These are phyloP conservation scores for Dendrolimus punctatus DNA, from an alignment of 1,140 invertebrate species.

Conservation along the genomic window DNA sequence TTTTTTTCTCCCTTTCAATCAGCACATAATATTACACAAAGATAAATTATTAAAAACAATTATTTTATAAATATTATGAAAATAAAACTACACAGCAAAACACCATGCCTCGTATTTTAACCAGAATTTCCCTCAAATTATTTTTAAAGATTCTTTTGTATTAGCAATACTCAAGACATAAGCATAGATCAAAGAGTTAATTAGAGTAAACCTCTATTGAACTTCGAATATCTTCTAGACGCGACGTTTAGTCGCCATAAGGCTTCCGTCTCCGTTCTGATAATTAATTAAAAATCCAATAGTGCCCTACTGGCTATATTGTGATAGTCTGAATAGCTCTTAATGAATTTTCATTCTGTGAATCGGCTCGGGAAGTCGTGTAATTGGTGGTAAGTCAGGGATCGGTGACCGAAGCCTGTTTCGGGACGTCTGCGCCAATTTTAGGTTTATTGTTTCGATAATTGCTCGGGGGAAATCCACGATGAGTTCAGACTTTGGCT, in stretches of 20 bases:
- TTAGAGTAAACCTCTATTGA: background rate
- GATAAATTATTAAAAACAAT: too few species aligned
- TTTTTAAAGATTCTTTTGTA: too few species aligned
- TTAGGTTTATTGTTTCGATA: slow-evolving; percentile 63
- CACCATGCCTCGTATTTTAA: too few species aligned
- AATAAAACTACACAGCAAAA: too few species aligned
- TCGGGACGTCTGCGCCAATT: slow-evolving; percentile 39
- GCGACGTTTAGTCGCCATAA: slow-evolving; percentile 9
- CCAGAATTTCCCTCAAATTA: too few species aligned
- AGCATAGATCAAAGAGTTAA: too few species aligned
- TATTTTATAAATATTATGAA: too few species aligned
- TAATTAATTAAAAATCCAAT: slow-evolving; percentile 47
- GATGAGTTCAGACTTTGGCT: slow-evolving; percentile 22
- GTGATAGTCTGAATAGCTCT: slow-evolving; percentile 55
- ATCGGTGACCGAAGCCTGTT: slow-evolving; percentile 39
- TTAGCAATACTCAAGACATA: too few species aligned
- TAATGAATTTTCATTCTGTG: slow-evolving; percentile 58
- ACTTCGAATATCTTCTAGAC: background rate
- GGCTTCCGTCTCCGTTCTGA: slow-evolving; percentile 9
- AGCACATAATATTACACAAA: too few species aligned
- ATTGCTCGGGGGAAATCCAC: slow-evolving; percentile 48
- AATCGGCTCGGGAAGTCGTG: slow-evolving; percentile 47
- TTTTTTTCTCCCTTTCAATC: too few species aligned
- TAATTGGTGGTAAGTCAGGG: slow-evolving; percentile 49
- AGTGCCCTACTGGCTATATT: slow-evolving; percentile 50